Evolutionary conservation across 2,113 vertebrate genomes (phyloP).

Genomic region (Oenanthe melanoleuca): DNA sequence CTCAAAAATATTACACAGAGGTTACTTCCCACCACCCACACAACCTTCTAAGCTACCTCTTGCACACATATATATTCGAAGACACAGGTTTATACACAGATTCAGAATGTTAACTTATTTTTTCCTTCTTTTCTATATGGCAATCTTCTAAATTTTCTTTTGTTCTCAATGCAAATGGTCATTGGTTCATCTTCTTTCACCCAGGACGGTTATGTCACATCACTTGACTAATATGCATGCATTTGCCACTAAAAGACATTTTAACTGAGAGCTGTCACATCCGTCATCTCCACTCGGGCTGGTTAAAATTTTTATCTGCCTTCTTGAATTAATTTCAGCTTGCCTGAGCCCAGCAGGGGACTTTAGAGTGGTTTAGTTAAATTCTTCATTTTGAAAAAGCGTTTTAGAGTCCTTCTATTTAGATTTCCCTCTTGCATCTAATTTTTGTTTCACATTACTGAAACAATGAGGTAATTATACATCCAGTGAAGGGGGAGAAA

Average conservation of each 20-base stretch:
- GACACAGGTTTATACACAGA: neutral
- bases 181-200: conserved; percentile 76
- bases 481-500: neutral
- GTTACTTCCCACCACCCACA: neutral
- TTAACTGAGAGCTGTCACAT: conserved; percentile 87
- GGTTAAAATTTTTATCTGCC: conserved; percentile 86
- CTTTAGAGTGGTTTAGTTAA: conserved; percentile 79
- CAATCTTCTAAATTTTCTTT: conserved; percentile 71
- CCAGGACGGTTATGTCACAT: conserved; percentile 80
- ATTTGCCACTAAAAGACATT: conserved; percentile 85
- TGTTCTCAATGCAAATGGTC: conserved; percentile 81
- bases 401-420: conserved; percentile 69
- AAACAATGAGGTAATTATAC: conserved; percentile 73
- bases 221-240: conserved; percentile 80
- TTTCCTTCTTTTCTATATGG: neutral
- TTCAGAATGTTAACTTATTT: neutral
- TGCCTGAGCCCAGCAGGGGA: conserved; percentile 83
- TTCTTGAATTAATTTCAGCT: conserved; percentile 87
- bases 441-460: conserved; percentile 73
- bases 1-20: neutral
- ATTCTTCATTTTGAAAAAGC: conserved; percentile 77
- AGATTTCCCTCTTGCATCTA: conserved; percentile 63
- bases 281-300: conserved; percentile 79
- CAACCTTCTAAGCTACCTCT: neutral
- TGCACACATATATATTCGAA: neutral